A percentile compares a stretch with the other conserved stretches of the same genome.
Conservation (phyloP, 2,113 vertebrate species). For the Chloroceryle aenea region DNA sequence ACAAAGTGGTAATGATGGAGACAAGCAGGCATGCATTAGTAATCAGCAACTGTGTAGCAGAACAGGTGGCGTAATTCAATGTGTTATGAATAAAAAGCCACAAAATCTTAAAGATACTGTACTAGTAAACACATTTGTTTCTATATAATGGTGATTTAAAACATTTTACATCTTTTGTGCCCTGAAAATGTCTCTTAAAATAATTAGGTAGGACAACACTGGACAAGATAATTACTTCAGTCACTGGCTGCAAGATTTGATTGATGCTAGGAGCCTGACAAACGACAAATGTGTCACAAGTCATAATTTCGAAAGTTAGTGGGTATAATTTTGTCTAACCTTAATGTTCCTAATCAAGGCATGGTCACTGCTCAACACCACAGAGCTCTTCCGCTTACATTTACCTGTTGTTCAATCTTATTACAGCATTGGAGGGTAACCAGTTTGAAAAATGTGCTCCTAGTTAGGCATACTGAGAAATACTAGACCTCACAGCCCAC, state of each 20-base stretch:
- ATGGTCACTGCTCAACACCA: not conserved
- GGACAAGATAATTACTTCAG: not conserved
- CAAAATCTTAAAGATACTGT: not conserved
- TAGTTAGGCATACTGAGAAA: not conserved
- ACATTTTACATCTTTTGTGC: conserved; percentile 3
- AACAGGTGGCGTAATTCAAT: not conserved
- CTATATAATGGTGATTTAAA: not conserved
- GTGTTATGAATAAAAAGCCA: not conserved
- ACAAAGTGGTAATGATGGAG: not conserved
- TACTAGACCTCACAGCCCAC: not conserved
- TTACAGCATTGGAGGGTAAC: not conserved
- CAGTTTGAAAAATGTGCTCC: not conserved
- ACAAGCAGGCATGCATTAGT: not conserved
- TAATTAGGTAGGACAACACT: conserved; percentile 33
- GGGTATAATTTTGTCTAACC: not conserved
- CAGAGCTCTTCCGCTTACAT: not conserved
- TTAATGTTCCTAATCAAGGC: not conserved
- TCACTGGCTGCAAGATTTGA: not conserved
- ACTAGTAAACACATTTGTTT: not conserved
- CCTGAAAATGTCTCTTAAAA: conserved; percentile 52
- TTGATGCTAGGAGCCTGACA: conserved; percentile 16
- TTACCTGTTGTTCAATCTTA: not conserved
- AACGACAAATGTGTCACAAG: not conserved
- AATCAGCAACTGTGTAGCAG: fast-evolving
- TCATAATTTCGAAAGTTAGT: not conserved